phyloP scores from a whole-genome alignment of 2,888 invertebrate genomes.

The Morpho helenor region DNA sequence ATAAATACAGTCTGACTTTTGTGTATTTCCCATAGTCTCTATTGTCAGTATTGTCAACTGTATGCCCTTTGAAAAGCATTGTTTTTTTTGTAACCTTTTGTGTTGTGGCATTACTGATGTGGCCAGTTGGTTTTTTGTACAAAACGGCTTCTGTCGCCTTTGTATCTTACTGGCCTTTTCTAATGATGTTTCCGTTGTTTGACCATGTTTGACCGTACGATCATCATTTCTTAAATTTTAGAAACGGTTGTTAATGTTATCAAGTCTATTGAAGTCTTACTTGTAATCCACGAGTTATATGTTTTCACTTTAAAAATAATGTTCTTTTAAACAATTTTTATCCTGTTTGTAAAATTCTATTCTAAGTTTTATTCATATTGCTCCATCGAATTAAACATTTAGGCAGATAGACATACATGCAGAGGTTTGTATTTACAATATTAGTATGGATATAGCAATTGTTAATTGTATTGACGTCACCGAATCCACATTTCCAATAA shows the following conservation, averaged over 20 bases:
- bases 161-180: conserved; percentile 24
- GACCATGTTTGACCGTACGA: not conserved
- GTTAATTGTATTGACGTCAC: conserved; percentile 9
- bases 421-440: no score
- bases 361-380: no score
- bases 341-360: no score
- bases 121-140: conserved; percentile 45
- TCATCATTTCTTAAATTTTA: no score
- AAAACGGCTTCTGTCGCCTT: conserved; percentile 26
- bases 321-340: no score
- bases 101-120: conserved; percentile 42
- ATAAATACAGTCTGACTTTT: conserved; percentile 64
- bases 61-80: conserved; percentile 47
- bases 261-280: no score
- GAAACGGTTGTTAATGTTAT: no score
- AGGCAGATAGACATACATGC: no score
- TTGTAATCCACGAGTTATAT: no score
- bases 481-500: conserved; percentile 48
- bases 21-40: conserved; percentile 58
- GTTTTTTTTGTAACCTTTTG: conserved; percentile 46
- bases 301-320: no score
- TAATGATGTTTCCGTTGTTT: conserved; percentile 20
- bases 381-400: no score
- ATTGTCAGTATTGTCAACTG: conserved; percentile 71
- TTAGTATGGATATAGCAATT: not conserved